Base-by-base conservation (phyloP, 1,140 invertebrate genomes). In the Philotrypesis tridentata region DNA sequence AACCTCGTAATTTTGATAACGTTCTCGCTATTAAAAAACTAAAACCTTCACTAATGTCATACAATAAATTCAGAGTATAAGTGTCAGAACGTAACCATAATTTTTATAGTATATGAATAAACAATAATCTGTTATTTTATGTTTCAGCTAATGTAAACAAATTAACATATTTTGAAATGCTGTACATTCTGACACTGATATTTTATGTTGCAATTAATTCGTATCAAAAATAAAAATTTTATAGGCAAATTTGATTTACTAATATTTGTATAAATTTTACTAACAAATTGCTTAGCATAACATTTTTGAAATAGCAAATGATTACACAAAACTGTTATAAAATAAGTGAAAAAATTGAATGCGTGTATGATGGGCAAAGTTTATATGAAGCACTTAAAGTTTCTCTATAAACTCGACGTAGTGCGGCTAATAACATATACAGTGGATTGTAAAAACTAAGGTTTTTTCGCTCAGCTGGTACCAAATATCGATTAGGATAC, bases 351-450 rank as follows among this genome's bases (percentile, higher is more conserved):
- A 70, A 33, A 33, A 9, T n/a, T 33, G 27, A 43, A 79, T 25
- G n/a, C n/a, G 25, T 61, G 7, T 40, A 71, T 25, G 29, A 61
- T 48, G 23, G 48, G 43, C 48, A 79, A 55, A 37, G 14, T 71
- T 79, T 74, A 80, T 72, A 71, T 72, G 63, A 80, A 25, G 67
- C 65, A 80, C 40, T 74, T 80, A n/a, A n/a, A n/a, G n/a, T n/a
- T n/a, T n/a, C n/a, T n/a, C n/a, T n/a, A n/a, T n/a, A n/a, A n/a
- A n/a, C n/a, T n/a, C n/a, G n/a, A n/a, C n/a, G n/a, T n/a, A n/a
- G n/a, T n/a, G n/a, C n/a, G n/a, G n/a, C n/a, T n/a, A n/a, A n/a
- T n/a, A n/a, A n/a, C n/a, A n/a, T n/a, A n/a, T n/a, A n/a, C n/a
- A n/a, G n/a, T n/a, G n/a, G n/a, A n/a, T n/a, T n/a, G n/a, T n/a